Conservation (phyloP, 2,797 vertebrate genomes). For the Smutsia gigantea region DNA sequence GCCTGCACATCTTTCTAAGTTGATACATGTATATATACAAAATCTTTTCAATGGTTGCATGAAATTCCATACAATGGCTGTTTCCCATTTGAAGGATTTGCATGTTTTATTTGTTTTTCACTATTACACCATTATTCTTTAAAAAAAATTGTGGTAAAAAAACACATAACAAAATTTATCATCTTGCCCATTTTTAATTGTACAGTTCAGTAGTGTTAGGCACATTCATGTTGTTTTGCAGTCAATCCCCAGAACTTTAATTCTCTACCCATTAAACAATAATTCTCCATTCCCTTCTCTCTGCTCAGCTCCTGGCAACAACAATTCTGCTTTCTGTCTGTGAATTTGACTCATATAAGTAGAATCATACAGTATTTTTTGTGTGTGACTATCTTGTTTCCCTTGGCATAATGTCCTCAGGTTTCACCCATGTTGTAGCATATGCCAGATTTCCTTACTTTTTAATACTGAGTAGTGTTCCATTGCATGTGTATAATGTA, state of each 20-base stretch:
- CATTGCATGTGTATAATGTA: neutral
- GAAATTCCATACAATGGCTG: neutral
- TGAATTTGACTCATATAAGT: neutral
- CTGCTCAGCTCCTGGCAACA: neutral
- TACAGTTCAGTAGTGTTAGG: neutral
- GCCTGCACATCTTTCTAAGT: neutral
- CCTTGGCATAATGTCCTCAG: neutral
- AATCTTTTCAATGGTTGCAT: neutral
- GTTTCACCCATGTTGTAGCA: neutral
- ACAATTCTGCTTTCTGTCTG: neutral
- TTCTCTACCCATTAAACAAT: neutral
- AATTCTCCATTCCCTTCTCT: neutral
- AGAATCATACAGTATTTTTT: neutral
- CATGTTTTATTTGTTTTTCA: neutral
- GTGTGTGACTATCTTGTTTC: neutral
- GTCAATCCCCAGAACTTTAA: neutral
- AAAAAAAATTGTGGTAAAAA: neutral
- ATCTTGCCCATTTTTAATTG: neutral
- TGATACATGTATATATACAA: neutral
- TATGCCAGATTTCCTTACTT: neutral
- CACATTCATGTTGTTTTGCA: neutral
- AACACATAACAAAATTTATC: neutral
- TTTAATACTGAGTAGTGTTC: neutral
- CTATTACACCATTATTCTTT: neutral
- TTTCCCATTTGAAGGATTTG: constrained; percentile 12